A percentile compares a stretch with the other conserved stretches of the same genome.
Evolutionary conservation across 2,888 invertebrate genomes (phyloP).

Genomic region (Chouioia cunea): DNA sequence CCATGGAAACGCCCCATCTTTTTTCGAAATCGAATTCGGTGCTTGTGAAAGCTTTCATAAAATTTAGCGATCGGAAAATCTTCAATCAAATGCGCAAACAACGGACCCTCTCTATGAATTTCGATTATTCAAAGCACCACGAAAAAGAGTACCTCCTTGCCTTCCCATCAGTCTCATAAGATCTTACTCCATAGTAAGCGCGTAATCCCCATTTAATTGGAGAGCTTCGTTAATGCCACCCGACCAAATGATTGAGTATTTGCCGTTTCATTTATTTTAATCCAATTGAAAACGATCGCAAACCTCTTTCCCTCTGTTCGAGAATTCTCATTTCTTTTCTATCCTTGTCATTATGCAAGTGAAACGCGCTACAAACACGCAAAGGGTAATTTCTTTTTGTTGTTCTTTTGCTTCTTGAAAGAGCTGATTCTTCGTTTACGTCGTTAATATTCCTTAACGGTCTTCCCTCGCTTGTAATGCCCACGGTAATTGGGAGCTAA

Average conservation of each 20-base stretch:
- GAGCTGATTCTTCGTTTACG: background rate
- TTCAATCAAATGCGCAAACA: too few species aligned
- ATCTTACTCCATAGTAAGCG: conserved; percentile 2
- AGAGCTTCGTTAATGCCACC: conserved; percentile 44
- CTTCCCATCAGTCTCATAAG: background rate
- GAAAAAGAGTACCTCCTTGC: background rate
- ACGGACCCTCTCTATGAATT: background rate
- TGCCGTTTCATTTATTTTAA: conserved; percentile 47
- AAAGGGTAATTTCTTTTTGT: conserved; percentile 16
- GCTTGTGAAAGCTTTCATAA: too few species aligned
- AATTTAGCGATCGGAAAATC: too few species aligned
- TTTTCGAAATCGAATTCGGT: too few species aligned
- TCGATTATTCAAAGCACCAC: background rate
- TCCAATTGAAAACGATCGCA: conserved; percentile 41
- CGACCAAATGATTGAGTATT: conserved; percentile 43
- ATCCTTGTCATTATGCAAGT: conserved; percentile 23
- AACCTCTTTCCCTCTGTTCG: background rate
- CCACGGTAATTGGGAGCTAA: conserved; percentile 30
- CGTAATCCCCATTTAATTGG: conserved; percentile 39
- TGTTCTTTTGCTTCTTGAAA: background rate
- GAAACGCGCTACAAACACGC: conserved; percentile 26
- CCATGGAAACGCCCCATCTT: too few species aligned
- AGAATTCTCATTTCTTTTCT: background rate
- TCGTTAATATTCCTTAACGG: conserved; percentile 26
- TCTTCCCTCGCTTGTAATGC: conserved; percentile 12